Conservation (phyloP, 2,888 invertebrate species). For the Rhagium mordax region DNA sequence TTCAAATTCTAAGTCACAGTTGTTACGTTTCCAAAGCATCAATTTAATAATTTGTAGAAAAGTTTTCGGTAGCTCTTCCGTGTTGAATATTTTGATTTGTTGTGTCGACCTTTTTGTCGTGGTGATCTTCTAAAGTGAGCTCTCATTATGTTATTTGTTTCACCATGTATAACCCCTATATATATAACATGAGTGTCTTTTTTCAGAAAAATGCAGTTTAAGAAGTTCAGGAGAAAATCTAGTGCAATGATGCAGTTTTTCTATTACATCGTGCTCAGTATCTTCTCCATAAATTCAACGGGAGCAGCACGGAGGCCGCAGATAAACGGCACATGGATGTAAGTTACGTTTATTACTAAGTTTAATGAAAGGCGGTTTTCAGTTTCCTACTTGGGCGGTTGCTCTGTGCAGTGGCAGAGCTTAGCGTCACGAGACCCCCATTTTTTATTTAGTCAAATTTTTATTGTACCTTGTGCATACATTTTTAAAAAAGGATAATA, state of each 20-base stretch:
- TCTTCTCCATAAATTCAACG: constrained; percentile 57
- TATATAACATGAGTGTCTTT: constrained; percentile 21
- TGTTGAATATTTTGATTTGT: no score
- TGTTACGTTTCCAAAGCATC: no score
- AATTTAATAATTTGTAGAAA: no score
- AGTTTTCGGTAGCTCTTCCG: no score
- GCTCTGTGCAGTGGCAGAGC: background rate
- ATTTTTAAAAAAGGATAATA: no score
- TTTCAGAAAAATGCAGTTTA: constrained; percentile 55
- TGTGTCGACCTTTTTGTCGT: no score
- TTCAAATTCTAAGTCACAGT: no score
- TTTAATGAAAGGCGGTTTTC: constrained; percentile 18
- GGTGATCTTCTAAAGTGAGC: no score
- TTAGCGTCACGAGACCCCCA: background rate
- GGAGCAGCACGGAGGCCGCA: constrained; percentile 58
- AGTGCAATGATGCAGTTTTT: constrained; percentile 56
- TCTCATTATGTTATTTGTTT: background rate
- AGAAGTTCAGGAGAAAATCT: constrained; percentile 57
- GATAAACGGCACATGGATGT: constrained; percentile 64
- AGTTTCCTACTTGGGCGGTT: constrained; percentile 20
- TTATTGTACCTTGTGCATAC: no score
- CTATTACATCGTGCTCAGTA: constrained; percentile 55
- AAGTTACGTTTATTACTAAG: constrained; percentile 48
- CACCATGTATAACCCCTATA: background rate
- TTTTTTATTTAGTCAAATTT: background rate